Conservation (phyloP, 2,888 invertebrate species). For the Volucella bombylans region DNA sequence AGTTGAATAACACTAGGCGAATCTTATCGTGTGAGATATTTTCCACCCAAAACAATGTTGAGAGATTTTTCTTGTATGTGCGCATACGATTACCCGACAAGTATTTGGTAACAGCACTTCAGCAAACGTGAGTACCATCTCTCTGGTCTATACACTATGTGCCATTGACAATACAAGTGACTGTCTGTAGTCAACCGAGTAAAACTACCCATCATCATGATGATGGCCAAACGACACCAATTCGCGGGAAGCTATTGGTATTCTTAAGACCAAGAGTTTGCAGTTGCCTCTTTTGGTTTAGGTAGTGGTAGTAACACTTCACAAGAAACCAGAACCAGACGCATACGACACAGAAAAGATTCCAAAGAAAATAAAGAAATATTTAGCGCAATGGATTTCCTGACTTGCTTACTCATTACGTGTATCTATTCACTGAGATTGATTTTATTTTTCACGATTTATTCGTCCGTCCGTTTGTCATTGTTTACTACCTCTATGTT, state of each 20-base stretch:
- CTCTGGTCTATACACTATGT: constrained; percentile 28
- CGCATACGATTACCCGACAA: constrained; percentile 45
- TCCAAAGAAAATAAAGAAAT: constrained; percentile 21
- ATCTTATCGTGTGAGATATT: constrained; percentile 67
- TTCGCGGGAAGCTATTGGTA: constrained; percentile 66
- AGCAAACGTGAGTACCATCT: neutral
- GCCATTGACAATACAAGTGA: constrained; percentile 24
- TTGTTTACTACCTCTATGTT: neutral
- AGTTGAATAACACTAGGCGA: constrained; percentile 65
- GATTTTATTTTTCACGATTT: constrained; percentile 72
- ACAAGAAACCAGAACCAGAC: constrained; percentile 52
- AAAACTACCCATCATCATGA: constrained; percentile 5
- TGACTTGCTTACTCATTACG: constrained; percentile 73
- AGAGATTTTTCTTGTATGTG: constrained; percentile 42
- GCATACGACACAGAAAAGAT: constrained; percentile 43
- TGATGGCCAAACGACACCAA: constrained; percentile 56
- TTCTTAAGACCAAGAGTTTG: constrained; percentile 47
- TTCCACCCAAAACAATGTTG: constrained; percentile 54
- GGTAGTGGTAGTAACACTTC: constrained; percentile 35
- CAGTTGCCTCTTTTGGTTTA: constrained; percentile 52
- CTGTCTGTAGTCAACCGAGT: too few species aligned
- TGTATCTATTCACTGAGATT: constrained; percentile 62
- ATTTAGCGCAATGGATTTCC: constrained; percentile 74
- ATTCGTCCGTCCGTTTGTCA: constrained; percentile 52
- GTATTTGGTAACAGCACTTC: constrained; percentile 16